Base-by-base conservation (phyloP, 2,888 invertebrate genomes). In the Hyposoter didymator region DNA sequence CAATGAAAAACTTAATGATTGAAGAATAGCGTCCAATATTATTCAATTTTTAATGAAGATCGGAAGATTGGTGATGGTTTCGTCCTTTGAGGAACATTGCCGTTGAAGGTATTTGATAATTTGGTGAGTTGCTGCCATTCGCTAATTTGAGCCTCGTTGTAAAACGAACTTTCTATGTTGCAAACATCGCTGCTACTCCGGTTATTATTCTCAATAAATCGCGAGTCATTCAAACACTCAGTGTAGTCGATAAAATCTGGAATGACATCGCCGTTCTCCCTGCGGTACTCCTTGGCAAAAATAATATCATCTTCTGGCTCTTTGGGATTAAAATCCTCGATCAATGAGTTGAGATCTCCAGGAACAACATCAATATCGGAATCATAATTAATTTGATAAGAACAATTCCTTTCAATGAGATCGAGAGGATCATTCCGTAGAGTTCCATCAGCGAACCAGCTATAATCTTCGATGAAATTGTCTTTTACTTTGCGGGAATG, bases 31-130 rank as follows among this genome's bases (percentile, higher is more conserved):
- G 8, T 88, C 88, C 49, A 86, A 64, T 69, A 80, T 85, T 12
- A 87, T 55, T 84, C 87, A 87, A 73, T 87, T 84, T 62, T 87
- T 87, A 52, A 87, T 87, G n/a, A 85, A 35, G 35, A 84, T 67
- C 75, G 66, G 69, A 8, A 78, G 47, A 10, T 74, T 28, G 2
- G 47, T 45, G 10, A 32, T 32, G 10, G 2, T 43, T 59, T 76
- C 3, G 32, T 6, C 19, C 35, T 22, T 7, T 32, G 28, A 4
- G 7, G 67, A 84, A 59, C 59, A 75, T 82, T 78, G 47, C 55
- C 39, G 28, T 12, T 47, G 2, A 49, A 35, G 0, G 32, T 0
- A 6, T 47, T 55, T 2, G 59, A 22, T 10, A 52, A 32, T 7
- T 17, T 22, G 4, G 35, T 22, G 2, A 73, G 35, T 6, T 55